phyloP scores from a whole-genome alignment of 1,140 invertebrate species.

The Batillaria attramentaria region DNA sequence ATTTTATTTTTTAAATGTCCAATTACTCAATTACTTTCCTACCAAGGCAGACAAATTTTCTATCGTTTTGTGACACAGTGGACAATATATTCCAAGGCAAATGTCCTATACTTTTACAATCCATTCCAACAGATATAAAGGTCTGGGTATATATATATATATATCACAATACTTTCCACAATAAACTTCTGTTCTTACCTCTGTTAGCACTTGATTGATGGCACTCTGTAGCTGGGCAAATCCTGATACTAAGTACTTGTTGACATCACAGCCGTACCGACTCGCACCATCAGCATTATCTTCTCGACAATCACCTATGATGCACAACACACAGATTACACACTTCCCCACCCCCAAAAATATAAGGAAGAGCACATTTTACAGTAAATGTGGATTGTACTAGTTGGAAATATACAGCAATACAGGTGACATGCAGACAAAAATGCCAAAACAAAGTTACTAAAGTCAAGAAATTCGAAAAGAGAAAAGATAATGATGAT shows the following conservation, averaged over 20 bases:
- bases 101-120: no score
- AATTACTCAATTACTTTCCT: background rate
- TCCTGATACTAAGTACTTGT: constrained; percentile 57
- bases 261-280: constrained; percentile 49
- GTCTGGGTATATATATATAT: no score
- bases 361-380: background rate
- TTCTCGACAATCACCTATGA: constrained; percentile 35
- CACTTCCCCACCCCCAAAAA: no score
- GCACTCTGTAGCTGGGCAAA: constrained; percentile 60
- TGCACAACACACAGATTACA: no score
- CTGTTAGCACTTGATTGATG: constrained; percentile 57
- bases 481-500: no score
- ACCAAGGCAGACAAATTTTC: background rate
- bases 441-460: background rate
- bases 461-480: background rate
- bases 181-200: no score
- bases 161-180: constrained; percentile 34
- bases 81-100: no score
- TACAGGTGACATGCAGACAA: no score
- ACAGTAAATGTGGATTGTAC: background rate
- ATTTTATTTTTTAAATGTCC: background rate
- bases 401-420: background rate
- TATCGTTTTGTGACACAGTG: background rate
- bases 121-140: no score
- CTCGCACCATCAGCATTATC: constrained; percentile 19